Conservation (phyloP, 2,113 vertebrate genomes). For the Hypanus sabinus region DNA sequence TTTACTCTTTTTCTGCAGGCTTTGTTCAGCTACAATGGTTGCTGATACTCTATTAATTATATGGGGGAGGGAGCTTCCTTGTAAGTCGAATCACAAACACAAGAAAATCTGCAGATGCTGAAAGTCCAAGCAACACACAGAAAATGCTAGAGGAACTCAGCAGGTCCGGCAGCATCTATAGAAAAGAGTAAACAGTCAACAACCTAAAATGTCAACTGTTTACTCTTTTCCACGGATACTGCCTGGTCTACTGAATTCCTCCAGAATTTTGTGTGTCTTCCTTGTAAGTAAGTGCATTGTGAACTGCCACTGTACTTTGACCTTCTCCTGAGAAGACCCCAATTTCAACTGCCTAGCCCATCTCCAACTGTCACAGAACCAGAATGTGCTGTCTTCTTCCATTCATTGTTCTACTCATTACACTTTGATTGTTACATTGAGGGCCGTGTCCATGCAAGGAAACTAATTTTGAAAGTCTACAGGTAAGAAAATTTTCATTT, state of each 20-base stretch:
- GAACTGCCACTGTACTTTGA: background rate
- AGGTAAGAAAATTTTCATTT: background rate
- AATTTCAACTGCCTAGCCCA: background rate
- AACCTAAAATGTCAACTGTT: no score
- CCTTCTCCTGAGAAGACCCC: background rate
- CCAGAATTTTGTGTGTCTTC: no score
- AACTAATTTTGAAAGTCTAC: background rate
- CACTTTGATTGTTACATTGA: background rate
- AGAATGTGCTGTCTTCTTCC: background rate
- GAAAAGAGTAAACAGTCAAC: no score
- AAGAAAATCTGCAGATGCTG: no score
- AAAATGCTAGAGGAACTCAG: no score
- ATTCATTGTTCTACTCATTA: background rate
- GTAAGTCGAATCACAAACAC: no score
- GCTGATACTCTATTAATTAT: background rate
- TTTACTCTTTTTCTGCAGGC: background rate
- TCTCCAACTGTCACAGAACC: conserved; percentile 14
- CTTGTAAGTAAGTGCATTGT: background rate
- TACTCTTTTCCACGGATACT: no score
- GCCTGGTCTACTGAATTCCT: no score
- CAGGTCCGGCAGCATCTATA: no score
- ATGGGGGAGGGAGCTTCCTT: background rate
- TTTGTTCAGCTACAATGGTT: background rate
- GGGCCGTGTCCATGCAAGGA: background rate
- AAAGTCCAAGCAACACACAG: no score